Evolutionary conservation across 2,888 invertebrate genomes (phyloP).

Genomic region (Nomada fabriciana): DNA sequence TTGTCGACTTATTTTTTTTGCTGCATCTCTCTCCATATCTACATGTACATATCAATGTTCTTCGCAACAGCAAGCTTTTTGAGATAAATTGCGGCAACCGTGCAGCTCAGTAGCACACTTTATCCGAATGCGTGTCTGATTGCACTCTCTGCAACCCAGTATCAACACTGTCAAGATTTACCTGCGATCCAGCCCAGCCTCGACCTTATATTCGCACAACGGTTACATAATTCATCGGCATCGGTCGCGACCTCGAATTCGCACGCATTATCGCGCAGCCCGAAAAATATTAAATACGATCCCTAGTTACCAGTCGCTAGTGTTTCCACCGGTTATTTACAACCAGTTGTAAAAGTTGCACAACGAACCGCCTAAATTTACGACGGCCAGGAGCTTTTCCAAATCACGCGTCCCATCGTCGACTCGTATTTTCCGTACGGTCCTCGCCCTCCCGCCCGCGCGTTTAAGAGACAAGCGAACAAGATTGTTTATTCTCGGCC

Average conservation of each 20-base stretch:
- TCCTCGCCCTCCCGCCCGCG: no score
- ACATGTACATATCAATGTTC: neutral
- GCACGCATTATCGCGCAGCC: neutral
- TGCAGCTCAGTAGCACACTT: neutral
- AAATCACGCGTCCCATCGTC: neutral
- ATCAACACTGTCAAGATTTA: neutral
- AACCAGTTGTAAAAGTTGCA: slow-evolving; percentile 47
- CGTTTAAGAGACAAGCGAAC: no score
- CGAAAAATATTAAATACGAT: slow-evolving; percentile 27
- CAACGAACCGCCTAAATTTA: slow-evolving; percentile 32
- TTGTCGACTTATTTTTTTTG: neutral
- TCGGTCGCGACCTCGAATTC: neutral
- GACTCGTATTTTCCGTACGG: no score
- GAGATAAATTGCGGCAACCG: neutral
- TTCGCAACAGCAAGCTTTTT: neutral
- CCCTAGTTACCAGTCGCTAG: slow-evolving; percentile 4
- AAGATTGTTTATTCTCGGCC: neutral
- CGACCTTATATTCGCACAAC: neutral
- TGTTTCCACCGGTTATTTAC: slow-evolving; percentile 13
- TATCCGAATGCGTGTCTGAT: neutral
- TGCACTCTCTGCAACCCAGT: neutral
- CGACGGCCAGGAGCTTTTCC: slow-evolving; percentile 7
- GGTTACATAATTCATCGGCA: slow-evolving; percentile 29
- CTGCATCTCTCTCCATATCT: neutral
- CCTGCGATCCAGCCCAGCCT: neutral